A percentile compares a stretch with the other conserved stretches of the same genome.
Evolutionary conservation across 2,113 vertebrate species (phyloP).

Genomic region (Sarotherodon lohbergeri): DNA sequence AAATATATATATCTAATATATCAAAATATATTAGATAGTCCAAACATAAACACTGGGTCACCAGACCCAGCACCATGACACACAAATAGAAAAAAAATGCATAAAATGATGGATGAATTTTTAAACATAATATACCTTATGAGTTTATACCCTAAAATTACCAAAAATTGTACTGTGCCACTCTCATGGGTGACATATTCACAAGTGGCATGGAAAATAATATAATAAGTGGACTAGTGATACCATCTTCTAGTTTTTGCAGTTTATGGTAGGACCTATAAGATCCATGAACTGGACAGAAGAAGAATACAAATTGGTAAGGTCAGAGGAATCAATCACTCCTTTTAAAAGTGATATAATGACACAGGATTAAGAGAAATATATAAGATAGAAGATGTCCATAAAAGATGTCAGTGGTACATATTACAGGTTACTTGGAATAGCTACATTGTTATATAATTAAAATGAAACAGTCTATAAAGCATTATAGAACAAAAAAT

Average conservation of each 20-base stretch:
- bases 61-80: no score
- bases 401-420: neutral
- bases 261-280: neutral
- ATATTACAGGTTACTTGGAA: neutral
- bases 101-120: no score
- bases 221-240: neutral
- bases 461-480: neutral
- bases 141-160: neutral
- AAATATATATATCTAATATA: neutral
- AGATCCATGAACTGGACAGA: neutral
- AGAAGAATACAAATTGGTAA: neutral
- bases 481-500: neutral
- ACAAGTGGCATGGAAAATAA: neutral
- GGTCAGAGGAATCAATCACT: neutral
- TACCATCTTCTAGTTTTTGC: neutral
- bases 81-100: no score
- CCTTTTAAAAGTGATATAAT: neutral
- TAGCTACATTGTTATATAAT: neutral
- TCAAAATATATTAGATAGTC: neutral
- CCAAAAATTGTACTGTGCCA: neutral
- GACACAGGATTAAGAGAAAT: neutral
- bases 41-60: neutral
- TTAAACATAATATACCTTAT: neutral
- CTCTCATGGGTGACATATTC: neutral
- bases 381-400: neutral